These are phyloP conservation scores for Hormaphis cornu DNA, from an alignment of 1,140 invertebrate species.

Conservation along the genomic window DNA sequence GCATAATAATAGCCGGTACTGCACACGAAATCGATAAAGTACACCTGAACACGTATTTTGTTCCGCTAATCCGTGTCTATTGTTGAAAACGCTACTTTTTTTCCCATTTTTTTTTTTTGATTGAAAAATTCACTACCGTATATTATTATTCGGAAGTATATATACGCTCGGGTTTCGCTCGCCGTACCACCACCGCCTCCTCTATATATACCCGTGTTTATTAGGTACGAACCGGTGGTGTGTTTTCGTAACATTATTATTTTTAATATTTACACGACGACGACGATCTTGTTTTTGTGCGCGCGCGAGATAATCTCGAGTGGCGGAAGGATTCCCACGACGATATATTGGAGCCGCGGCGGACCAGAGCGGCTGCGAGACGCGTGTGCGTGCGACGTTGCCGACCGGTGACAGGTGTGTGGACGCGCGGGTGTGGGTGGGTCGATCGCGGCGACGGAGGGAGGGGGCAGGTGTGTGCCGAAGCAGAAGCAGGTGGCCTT, in stretches of 20 bases:
- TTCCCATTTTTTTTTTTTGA: neutral
- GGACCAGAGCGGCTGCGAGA: neutral
- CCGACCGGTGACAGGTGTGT: constrained; percentile 29
- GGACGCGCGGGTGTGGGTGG: constrained; percentile 21
- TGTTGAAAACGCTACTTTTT: neutral
- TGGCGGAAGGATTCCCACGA: constrained; percentile 31
- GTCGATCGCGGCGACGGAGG: neutral
- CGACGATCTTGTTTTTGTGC: constrained; percentile 23
- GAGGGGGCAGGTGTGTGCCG: constrained; percentile 28
- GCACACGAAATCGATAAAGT: neutral
- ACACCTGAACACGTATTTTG: neutral
- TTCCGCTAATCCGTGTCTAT: neutral
- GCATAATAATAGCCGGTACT: too few species aligned
- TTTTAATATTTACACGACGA: constrained; percentile 32
- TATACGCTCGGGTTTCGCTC: constrained; percentile 24
- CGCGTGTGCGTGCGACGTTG: constrained; percentile 15
- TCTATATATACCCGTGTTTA: too few species aligned
- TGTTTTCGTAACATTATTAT: constrained; percentile 14
- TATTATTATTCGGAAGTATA: constrained; percentile 28
- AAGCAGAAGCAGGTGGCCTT: constrained; percentile 30
- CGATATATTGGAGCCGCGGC: neutral
- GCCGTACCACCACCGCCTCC: neutral
- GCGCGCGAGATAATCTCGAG: constrained; percentile 30
- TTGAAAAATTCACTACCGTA: constrained; percentile 6
- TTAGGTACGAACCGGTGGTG: neutral